Evolutionary conservation across 37 sponge, comb jelly and placozoan species (phyloP).

Genomic region (Corticium candelabrum): DNA sequence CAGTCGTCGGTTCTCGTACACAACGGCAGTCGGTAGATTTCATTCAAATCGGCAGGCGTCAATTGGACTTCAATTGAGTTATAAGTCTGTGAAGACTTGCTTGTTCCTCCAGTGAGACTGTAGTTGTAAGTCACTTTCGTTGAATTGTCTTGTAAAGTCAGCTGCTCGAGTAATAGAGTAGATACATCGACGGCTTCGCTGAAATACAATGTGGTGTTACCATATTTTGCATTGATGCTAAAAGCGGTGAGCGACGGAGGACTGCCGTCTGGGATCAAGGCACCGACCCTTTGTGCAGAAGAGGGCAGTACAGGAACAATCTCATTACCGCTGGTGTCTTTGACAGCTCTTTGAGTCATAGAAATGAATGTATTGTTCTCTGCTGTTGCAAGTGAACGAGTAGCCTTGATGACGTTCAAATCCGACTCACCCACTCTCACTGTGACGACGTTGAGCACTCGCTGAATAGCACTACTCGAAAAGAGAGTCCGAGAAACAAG

Average conservation of each 20-base stretch:
- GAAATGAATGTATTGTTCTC: slow-evolving; percentile 46
- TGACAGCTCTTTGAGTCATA: slow-evolving; percentile 22
- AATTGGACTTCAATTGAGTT: slow-evolving; percentile 38
- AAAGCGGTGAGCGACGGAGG: slow-evolving; percentile 32
- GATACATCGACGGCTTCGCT: slow-evolving; percentile 45
- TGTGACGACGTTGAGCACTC: slow-evolving; percentile 6
- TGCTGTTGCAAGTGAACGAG: slow-evolving; percentile 25
- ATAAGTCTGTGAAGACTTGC: slow-evolving; percentile 18
- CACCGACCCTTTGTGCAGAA: slow-evolving; percentile 10
- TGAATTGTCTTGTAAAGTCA: slow-evolving; percentile 33
- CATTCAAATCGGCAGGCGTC: slow-evolving; percentile 51
- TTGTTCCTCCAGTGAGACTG: slow-evolving; percentile 55
- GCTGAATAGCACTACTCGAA: not conserved
- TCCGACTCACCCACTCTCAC: slow-evolving; percentile 30
- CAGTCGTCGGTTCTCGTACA: slow-evolving; percentile 20
- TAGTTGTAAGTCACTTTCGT: slow-evolving; percentile 6
- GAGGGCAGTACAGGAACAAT: not conserved
- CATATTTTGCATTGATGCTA: slow-evolving; percentile 53
- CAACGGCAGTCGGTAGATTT: not conserved
- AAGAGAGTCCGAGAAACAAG: not conserved
- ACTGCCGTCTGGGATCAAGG: slow-evolving; percentile 41
- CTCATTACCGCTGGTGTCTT: not conserved
- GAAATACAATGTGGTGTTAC: slow-evolving; percentile 43
- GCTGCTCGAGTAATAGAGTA: slow-evolving; percentile 20
- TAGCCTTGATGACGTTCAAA: slow-evolving; percentile 61